Evolutionary conservation across 2,888 invertebrate genomes (phyloP).

Genomic region (Uropetala carovei): DNA sequence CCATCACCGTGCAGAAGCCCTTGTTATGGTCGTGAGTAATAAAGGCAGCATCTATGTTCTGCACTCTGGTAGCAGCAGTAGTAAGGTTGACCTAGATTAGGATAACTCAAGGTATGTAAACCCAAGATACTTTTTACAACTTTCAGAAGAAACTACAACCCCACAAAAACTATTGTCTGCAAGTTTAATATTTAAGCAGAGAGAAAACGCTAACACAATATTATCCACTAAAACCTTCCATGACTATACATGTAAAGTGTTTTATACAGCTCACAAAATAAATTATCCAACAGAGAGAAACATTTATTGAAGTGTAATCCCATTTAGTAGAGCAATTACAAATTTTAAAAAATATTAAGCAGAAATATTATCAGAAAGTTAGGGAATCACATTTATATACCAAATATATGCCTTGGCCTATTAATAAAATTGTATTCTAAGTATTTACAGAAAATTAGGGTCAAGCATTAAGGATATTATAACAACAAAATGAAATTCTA

Average conservation of each 20-base stretch:
- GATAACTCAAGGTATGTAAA: not conserved
- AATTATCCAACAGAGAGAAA: no score
- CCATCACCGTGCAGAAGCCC: constrained; percentile 24
- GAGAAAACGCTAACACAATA: not conserved
- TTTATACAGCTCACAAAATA: not conserved
- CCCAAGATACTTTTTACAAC: constrained; percentile 13
- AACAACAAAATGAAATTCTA: no score
- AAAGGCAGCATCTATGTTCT: not conserved
- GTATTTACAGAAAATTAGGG: no score
- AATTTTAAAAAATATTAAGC: no score
- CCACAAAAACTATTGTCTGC: not conserved
- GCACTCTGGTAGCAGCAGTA: not conserved
- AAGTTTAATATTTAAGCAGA: not conserved
- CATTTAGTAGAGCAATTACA: no score
- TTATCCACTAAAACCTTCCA: not conserved
- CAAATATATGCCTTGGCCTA: no score
- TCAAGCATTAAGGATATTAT: no score
- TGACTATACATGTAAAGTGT: not conserved
- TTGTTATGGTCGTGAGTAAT: constrained; percentile 19
- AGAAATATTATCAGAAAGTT: no score
- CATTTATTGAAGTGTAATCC: no score
- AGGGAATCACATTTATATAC: no score
- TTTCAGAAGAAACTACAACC: not conserved
- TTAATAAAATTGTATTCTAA: no score
- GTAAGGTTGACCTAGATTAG: not conserved